phyloP scores from a whole-genome alignment of 35 echinoderm and acorn worm species.

The Patiria miniata region DNA sequence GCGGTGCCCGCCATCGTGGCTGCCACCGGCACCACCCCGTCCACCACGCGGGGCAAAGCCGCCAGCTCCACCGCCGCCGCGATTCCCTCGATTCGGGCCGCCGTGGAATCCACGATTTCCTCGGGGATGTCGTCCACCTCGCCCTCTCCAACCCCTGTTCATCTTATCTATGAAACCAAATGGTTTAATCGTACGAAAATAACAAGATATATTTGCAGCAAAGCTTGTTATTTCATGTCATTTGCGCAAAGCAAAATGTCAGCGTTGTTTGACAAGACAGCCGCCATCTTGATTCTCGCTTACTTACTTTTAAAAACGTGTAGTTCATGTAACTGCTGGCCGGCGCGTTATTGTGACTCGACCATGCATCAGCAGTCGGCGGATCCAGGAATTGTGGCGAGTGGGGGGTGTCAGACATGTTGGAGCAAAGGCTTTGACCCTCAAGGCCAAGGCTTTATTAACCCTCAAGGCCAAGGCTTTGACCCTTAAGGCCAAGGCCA shows the following conservation, averaged over 20 bases:
- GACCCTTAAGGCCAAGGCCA: no score
- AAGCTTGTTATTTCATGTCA: not conserved
- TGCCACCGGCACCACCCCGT: not conserved
- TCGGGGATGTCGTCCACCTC: conserved; percentile 1
- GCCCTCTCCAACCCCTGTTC: not conserved
- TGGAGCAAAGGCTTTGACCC: no score
- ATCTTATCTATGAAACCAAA: not conserved
- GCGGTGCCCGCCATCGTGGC: not conserved
- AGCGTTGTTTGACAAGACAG: not conserved
- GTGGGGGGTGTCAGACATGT: no score
- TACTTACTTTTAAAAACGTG: not conserved
- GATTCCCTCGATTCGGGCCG: not conserved
- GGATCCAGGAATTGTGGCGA: no score
- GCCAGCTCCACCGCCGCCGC: not conserved
- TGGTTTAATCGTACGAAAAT: not conserved
- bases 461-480: no score
- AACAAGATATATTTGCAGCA: not conserved
- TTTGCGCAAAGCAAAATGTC: not conserved
- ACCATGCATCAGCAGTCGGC: no score
- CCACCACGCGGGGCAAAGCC: not conserved
- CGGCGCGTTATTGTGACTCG: no score
- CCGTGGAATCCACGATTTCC: not conserved
- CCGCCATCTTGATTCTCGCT: conserved; percentile 11
- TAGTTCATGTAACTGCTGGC: not conserved
- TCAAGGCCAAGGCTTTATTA: no score